Evolutionary conservation across 1,140 invertebrate species (phyloP).

Genomic region (Tigriopus japonicus): DNA sequence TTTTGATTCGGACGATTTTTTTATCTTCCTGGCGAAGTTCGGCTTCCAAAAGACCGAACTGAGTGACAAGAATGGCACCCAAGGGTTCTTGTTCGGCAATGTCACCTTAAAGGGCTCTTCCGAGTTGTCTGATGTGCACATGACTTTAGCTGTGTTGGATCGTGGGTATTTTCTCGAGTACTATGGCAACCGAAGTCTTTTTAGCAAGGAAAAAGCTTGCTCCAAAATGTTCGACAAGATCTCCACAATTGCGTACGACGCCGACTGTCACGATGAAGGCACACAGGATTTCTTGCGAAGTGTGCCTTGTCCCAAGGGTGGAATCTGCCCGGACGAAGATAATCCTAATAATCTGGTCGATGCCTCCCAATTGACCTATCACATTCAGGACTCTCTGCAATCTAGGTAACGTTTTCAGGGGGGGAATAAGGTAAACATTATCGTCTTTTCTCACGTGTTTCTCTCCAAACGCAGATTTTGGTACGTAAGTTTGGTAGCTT

Average conservation of each 20-base stretch:
- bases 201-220: slow-evolving; percentile 46
- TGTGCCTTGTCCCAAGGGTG: slow-evolving; percentile 57
- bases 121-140: slow-evolving; percentile 23
- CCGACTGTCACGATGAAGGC: slow-evolving; percentile 53
- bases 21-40: slow-evolving; percentile 80
- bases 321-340: slow-evolving; percentile 72
- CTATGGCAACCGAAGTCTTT: slow-evolving; percentile 49
- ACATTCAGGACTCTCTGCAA: slow-evolving; percentile 64
- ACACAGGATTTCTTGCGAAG: slow-evolving; percentile 61
- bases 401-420: no score
- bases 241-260: slow-evolving; percentile 60
- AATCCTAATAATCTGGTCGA: slow-evolving; percentile 59
- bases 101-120: slow-evolving; percentile 26
- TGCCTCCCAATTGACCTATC: slow-evolving; percentile 79
- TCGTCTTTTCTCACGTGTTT: slow-evolving; percentile 14
- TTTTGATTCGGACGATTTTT: slow-evolving; percentile 40
- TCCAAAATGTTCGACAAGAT: slow-evolving; percentile 63
- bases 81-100: slow-evolving; percentile 88
- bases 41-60: slow-evolving; percentile 89
- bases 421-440: no score
- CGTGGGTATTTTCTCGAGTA: slow-evolving; percentile 67
- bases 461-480: slow-evolving; percentile 55
- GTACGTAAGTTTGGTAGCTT: slow-evolving; percentile 85
- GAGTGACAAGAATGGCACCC: slow-evolving; percentile 52
- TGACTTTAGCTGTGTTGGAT: slow-evolving; percentile 69